Evolutionary conservation across 2,797 vertebrate species (phyloP), one percentile per base, ranked within the genome.

Genomic region (Steatocranus sp.): DNA sequence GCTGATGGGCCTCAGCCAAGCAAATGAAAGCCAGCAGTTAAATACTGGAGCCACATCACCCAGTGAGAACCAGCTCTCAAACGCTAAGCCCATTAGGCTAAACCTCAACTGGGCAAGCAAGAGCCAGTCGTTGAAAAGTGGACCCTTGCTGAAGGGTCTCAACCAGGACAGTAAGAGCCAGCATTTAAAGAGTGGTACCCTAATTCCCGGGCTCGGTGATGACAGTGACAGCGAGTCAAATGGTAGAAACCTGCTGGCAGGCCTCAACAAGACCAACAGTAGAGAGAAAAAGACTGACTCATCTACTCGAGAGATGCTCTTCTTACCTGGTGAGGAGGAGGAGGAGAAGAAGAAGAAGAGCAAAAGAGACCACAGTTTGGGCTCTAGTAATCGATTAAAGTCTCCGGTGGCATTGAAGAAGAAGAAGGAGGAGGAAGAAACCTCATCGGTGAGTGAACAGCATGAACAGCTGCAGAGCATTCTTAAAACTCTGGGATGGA

Each of bases 401-500:
- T 88, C 83, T 76, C 76, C 87, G 1, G 20, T n/a, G 1, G 20
- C 27, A n/a, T 1, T 17, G 11, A 87, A 66, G 80, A 78, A 78
- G 48, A 53, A 54, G 34, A 12, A 75, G 54, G 46, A 51, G 54
- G 49, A 49, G 17, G 36, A 61, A 32, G 79, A 63, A 18, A 15
- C 23, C 27, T 5, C 63, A 38, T 63, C 54, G 11, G 17, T 73
- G n/a, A 78, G 90, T 1, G 82, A 92, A 63, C 86, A 91, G 34
- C 78, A 30, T 0, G 36, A 80, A 30, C 91, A 93, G 27, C 86
- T 96, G 17, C 91, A 93, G 76, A 91, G 82, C 51, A 87, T 96
- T 46, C 89, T 95, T 2, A 74, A 90, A 48, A 89, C 86, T 56
- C 77, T 95, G 51, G 95, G 95, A 0, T 80, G 95, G 75, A 89